Conservation (phyloP, 1,140 invertebrate genomes). For the Trinorchestia longiramus region DNA sequence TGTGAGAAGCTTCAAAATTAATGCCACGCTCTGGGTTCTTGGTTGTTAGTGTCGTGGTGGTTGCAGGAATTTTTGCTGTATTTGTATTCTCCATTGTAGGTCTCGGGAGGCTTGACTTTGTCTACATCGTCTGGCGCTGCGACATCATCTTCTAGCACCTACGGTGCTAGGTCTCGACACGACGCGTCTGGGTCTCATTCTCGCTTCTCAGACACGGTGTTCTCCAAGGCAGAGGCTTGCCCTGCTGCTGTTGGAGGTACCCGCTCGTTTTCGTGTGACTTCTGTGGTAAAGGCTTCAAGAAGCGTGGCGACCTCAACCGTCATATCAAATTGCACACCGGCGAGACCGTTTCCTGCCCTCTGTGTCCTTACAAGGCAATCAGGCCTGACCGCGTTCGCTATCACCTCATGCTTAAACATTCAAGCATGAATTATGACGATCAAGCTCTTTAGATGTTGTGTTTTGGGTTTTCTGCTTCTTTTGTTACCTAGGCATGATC, state of each 20-base stretch:
- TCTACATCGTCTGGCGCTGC: constrained; percentile 38
- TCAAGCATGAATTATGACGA: neutral
- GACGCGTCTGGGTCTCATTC: neutral
- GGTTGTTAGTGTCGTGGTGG: neutral
- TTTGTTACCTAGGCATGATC: neutral
- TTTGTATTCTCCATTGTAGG: constrained; percentile 50
- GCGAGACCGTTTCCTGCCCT: constrained; percentile 43
- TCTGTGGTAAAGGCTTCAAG: constrained; percentile 53
- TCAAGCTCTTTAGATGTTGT: neutral
- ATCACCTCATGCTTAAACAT: constrained; percentile 21
- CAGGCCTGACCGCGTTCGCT: constrained; percentile 32
- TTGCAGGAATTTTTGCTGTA: constrained; percentile 37
- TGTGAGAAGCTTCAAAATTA: neutral
- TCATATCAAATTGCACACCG: constrained; percentile 53
- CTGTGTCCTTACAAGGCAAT: constrained; percentile 35
- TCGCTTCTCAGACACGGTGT: neutral
- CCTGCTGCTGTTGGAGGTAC: neutral
- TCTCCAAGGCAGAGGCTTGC: constrained; percentile 8
- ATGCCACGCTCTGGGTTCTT: neutral
- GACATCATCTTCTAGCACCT: neutral
- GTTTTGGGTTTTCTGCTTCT: neutral
- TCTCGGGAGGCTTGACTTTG: constrained; percentile 42
- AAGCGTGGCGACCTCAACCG: constrained; percentile 27
- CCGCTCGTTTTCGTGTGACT: neutral
- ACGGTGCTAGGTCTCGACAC: neutral